Conservation (phyloP, 2,797 vertebrate genomes). For the Morus bassanus region DNA sequence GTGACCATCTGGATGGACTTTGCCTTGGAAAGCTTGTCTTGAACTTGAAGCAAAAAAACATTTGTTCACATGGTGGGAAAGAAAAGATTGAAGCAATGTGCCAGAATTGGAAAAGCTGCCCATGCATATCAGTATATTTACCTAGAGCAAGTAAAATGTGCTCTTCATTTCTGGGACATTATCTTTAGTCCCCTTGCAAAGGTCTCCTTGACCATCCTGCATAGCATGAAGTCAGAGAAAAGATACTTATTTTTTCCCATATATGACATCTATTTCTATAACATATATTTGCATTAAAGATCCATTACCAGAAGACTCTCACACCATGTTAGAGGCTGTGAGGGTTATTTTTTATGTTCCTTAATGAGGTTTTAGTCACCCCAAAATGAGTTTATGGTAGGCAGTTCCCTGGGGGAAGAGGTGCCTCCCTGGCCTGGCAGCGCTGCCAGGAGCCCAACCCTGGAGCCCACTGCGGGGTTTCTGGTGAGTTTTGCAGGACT, state of each 20-base stretch:
- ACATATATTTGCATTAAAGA: not conserved
- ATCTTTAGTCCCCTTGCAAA: not conserved
- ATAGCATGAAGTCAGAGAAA: not conserved
- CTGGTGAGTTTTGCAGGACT: not conserved
- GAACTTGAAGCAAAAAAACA: slow-evolving; percentile 50
- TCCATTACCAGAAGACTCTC: not conserved
- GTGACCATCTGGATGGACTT: slow-evolving; percentile 66
- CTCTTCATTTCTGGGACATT: not conserved
- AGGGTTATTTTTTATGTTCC: not conserved
- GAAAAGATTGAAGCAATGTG: not conserved
- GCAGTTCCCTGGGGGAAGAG: not conserved
- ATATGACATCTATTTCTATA: not conserved
- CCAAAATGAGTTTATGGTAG: not conserved
- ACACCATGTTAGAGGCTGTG: not conserved
- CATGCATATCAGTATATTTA: slow-evolving; percentile 9
- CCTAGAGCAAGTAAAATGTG: slow-evolving; percentile 10
- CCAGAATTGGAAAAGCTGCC: not conserved
- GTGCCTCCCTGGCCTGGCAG: not conserved
- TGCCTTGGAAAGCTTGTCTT: slow-evolving; percentile 37
- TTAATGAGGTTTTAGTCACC: not conserved
- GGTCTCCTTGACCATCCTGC: not conserved
- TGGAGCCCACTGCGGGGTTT: fast-evolving
- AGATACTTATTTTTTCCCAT: not conserved
- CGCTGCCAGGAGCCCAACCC: fast-evolving
- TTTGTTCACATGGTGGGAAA: slow-evolving; percentile 40